Conservation (phyloP, 2,113 vertebrate species). For the Recurvirostra avosetta region DNA sequence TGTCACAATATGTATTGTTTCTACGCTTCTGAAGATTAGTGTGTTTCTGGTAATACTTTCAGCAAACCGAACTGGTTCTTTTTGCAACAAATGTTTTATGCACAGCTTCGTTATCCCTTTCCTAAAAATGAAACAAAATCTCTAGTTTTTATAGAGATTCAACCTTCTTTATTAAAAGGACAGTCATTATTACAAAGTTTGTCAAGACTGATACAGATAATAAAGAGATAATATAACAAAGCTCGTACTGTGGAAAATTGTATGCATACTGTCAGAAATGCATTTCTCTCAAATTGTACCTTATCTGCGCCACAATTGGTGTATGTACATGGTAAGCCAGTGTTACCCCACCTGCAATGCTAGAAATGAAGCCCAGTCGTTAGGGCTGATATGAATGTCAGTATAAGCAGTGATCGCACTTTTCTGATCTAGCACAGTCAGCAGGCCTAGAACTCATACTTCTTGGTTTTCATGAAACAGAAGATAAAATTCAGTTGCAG, state of each 20-base stretch:
- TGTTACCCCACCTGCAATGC: not conserved
- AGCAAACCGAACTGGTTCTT: not conserved
- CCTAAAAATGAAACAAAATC: conserved; percentile 41
- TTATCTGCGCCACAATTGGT: not conserved
- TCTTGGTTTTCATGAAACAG: not conserved
- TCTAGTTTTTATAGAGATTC: conserved; percentile 11
- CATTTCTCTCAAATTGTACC: not conserved
- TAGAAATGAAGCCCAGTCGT: not conserved
- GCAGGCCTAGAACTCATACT: not conserved
- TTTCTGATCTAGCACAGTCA: not conserved
- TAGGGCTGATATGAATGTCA: not conserved
- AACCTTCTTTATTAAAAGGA: conserved; percentile 24
- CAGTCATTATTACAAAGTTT: conserved; percentile 26
- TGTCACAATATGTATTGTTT: not conserved
- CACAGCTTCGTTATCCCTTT: conserved; percentile 27
- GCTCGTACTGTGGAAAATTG: not conserved
- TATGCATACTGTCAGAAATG: not conserved
- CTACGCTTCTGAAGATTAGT: not conserved
- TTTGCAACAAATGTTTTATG: not conserved
- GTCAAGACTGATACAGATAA: not conserved
- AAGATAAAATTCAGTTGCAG: not conserved
- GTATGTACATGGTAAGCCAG: not conserved
- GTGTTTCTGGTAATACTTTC: conserved; percentile 5
- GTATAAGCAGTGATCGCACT: not conserved
- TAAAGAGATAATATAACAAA: conserved; percentile 28